Evolutionary conservation across 2,888 invertebrate genomes (phyloP), one percentile per base, ranked within the genome.

Genomic region (Chaitophorus viminalis): DNA sequence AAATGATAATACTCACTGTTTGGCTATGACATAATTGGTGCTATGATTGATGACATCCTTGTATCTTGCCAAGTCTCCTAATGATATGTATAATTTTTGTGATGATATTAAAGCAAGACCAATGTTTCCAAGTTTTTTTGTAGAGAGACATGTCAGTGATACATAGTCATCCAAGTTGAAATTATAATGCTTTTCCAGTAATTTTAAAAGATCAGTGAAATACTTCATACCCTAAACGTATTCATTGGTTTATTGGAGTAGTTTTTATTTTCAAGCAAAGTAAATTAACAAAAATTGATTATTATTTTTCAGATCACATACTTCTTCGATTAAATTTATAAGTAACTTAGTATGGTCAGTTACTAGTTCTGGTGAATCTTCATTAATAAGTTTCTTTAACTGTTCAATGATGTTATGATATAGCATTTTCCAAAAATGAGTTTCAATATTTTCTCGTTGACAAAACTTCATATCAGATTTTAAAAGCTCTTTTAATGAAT

Each of bases 51-150:
- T 94, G 92, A 96, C 95, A 91, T 97, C 96, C 91, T 95, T 95
- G 92, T 99, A 99, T 89, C 99, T 94, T 25, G 96, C 95, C 90
- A 99, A 93, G 92, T 99, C 99, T 1, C 99, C 99, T 90, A 99
- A 93, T 91, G 95, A 97, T 82, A 99, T 94, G 90, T 96, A 95
- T 89, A 97, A 93, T 90, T 98, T 96, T 92, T 99, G 98, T 5
- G 95, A 95, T 88, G 96, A 95, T 90, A 97, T 94, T 91, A 97
- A 93, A 4, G 96, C 96, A 89, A 97, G 92, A 29, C 95, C 94
- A 68, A 95, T 93, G 90, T 93, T 93, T 17, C 95, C 94, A 31
- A 94, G 93, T 70, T 91, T 89, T 90, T 91, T 74, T 88, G 91
- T 88, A 72, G 89, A 88, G 14, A 88, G 31, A 39, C 87, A 87